Conservation (phyloP, 2,797 vertebrate genomes). For the Harpagifer antarcticus region DNA sequence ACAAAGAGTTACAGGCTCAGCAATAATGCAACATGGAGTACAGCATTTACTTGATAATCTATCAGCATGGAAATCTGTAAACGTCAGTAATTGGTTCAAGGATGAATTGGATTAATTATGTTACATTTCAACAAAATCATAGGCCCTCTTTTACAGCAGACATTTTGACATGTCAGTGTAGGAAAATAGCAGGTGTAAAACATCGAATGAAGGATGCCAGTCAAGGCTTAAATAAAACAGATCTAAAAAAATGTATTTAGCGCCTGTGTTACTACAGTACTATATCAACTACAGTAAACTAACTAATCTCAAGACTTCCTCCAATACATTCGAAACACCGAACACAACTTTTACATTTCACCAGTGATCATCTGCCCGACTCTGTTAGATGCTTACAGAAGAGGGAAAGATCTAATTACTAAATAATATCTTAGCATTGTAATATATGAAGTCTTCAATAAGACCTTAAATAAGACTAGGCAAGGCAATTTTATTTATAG, state of each 20-base stretch:
- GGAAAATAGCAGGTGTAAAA: no score
- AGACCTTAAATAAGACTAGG: not conserved
- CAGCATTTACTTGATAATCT: slow-evolving; percentile 21
- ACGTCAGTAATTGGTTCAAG: not conserved
- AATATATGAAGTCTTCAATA: not conserved
- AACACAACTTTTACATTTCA: no score
- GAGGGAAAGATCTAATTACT: not conserved
- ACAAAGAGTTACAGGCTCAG: not conserved
- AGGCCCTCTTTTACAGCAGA: not conserved
- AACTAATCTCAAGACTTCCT: not conserved
- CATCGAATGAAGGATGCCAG: not conserved
- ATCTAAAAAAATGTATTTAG: not conserved
- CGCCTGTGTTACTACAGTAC: no score
- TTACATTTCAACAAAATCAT: not conserved
- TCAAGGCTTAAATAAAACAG: not conserved
- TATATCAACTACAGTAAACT: no score
- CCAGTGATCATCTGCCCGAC: not conserved
- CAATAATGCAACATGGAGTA: not conserved
- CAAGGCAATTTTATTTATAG: no score
- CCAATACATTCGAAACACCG: not conserved
- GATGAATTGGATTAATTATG: not conserved
- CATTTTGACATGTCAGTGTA: not conserved
- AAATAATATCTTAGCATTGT: not conserved
- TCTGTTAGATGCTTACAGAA: not conserved
- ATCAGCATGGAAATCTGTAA: not conserved